Percentiles rank a stretch among this genome's conserved stretches.
Evolutionary conservation across 2,113 vertebrate genomes (phyloP).

Genomic region (Caranx melampygus): DNA sequence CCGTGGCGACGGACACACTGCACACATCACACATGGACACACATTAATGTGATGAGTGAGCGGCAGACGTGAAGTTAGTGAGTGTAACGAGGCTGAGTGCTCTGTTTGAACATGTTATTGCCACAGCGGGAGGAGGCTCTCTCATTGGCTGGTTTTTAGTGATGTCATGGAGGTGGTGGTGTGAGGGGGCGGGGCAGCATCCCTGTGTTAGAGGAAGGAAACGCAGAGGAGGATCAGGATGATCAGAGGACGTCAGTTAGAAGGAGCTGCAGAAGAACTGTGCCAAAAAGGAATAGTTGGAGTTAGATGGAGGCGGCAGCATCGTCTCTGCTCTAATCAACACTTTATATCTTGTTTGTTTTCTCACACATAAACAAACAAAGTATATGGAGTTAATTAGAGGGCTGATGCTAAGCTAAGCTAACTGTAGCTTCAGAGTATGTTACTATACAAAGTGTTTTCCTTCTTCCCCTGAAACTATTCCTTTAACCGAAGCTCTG

Average conservation of each 20-base stretch:
- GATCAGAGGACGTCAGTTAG: slow-evolving; percentile 16
- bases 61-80: slow-evolving; percentile 44
- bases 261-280: not conserved
- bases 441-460: not conserved
- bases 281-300: slow-evolving; percentile 47
- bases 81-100: slow-evolving; percentile 37
- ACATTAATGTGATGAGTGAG: slow-evolving; percentile 31
- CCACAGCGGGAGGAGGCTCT: not conserved
- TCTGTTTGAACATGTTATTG: slow-evolving; percentile 31
- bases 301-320: not conserved
- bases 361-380: too few species aligned
- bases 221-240: not conserved
- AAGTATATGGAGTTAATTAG: too few species aligned
- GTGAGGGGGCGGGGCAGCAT: not conserved
- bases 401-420: slow-evolving; percentile 10
- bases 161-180: slow-evolving; percentile 36
- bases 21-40: slow-evolving; percentile 35
- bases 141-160: slow-evolving; percentile 46
- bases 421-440: not conserved
- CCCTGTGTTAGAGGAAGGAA: slow-evolving; percentile 4
- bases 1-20: slow-evolving; percentile 14
- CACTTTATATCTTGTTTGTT: too few species aligned
- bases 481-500: slow-evolving; percentile 53
- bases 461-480: slow-evolving; percentile 10
- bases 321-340: too few species aligned